phyloP scores from a whole-genome alignment of 2,888 invertebrate genomes.

The Caenorhabditis sp. region DNA sequence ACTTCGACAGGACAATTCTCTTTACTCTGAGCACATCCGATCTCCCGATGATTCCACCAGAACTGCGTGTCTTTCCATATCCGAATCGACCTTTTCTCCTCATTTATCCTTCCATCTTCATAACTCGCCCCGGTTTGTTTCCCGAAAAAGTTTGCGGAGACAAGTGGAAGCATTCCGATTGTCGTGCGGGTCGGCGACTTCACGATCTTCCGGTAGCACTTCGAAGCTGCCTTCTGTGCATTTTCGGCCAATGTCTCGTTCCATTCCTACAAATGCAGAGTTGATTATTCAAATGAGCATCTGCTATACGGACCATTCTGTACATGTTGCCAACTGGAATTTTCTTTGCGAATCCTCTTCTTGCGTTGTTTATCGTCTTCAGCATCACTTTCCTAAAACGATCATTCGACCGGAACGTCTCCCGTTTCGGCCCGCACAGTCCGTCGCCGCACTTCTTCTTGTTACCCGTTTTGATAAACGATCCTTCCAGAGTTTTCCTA shows the following conservation, averaged over 20 bases:
- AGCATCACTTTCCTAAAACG: background rate
- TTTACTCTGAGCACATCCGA: background rate
- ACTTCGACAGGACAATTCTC: background rate
- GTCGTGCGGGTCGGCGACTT: too few relatives aligned
- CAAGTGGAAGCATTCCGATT: too few relatives aligned
- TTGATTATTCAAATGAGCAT: background rate
- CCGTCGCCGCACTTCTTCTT: background rate
- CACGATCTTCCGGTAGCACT: too few relatives aligned
- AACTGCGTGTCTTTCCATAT: background rate
- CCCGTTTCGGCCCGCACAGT: background rate
- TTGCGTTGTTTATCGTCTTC: background rate
- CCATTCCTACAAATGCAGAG: background rate
- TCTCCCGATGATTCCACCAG: background rate
- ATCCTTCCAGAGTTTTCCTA: background rate
- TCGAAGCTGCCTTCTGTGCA: background rate
- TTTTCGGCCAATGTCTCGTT: background rate
- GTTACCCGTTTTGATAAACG: background rate
- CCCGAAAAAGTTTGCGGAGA: background rate
- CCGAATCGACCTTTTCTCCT: background rate
- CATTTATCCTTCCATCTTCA: background rate
- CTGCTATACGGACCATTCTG: background rate
- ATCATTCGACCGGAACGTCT: background rate
- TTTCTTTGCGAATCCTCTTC: background rate
- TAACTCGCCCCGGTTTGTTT: background rate
- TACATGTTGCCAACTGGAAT: background rate